Evolutionary conservation across 2,888 invertebrate genomes (phyloP), one percentile per base, ranked within the genome.

Genomic region (Stomorhina lunata): DNA sequence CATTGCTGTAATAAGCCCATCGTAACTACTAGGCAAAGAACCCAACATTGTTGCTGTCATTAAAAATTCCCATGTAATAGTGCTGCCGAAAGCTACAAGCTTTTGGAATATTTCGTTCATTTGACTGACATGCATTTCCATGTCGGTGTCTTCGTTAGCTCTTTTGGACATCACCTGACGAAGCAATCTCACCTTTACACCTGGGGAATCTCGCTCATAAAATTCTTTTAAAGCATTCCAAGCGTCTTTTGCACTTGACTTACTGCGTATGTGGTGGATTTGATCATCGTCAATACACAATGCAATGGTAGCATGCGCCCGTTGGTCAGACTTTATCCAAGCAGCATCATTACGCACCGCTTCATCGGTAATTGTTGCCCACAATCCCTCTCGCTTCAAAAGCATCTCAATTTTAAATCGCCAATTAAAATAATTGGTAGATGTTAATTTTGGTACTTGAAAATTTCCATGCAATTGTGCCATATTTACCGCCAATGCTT

Each of bases 141-240:
- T 75, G 59, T 84, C 75, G 7, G 79, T 82, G 25, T 75, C 79
- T 10, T 84, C 84, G 6, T 75, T 66, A n/a, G 81, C 10, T 32
- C 80, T 80, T 69, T 80, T 48, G 7, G 61, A 6, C 32, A 81
- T 81, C 45, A 84, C 80, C 20, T 53, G 22, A 6, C 84, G 79
- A 66, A 85, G 53, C n/a, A 85, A 45, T 12, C 61, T 32, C 4
- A 84, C 84, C 37, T 72, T 76, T 34, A 82, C 83, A 6, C 66
- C 71, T 9, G 80, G 73, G n/a, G 81, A 78, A 45, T 45, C 37
- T 25, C 55, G 57, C 37, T 69, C 61, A 37, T 79, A 68, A 55
- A 72, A 77, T 34, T 81, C 59, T n/a, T 77, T 81, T 22, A 81
- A 53, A 2, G 68, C 53, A 25, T 50, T 34, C 81, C 68, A 77